Evolutionary conservation across 2,888 invertebrate species (phyloP).

Genomic region (Aspidapion aeneum): DNA sequence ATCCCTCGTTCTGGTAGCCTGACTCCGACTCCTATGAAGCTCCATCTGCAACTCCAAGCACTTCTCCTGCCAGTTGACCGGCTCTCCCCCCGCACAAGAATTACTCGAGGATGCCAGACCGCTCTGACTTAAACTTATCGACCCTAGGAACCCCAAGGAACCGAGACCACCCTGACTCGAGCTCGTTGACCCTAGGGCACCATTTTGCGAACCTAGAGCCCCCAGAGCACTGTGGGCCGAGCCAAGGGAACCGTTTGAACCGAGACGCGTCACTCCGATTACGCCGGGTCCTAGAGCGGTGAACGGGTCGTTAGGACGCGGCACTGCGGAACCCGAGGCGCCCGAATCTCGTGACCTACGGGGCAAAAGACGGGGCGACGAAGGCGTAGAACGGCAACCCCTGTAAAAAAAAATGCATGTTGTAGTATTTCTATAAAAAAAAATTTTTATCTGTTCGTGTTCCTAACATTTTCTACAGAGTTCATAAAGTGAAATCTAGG

Average conservation of each 20-base stretch:
- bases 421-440: too few relatives aligned
- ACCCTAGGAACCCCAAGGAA: neutral
- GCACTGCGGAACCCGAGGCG: constrained; percentile 22
- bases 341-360: constrained; percentile 59
- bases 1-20: constrained; percentile 82
- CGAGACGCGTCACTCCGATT: constrained; percentile 9
- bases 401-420: constrained; percentile 28
- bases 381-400: constrained; percentile 60
- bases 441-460: too few relatives aligned
- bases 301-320: constrained; percentile 34
- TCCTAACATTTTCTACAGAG: too few relatives aligned
- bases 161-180: constrained; percentile 14
- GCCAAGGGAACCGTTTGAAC: constrained; percentile 37
- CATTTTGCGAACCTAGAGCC: neutral
- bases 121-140: constrained; percentile 28
- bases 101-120: constrained; percentile 26
- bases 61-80: constrained; percentile 84
- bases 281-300: constrained; percentile 7
- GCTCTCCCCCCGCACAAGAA: constrained; percentile 33
- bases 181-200: neutral
- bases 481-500: too few relatives aligned
- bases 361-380: constrained; percentile 68
- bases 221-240: constrained; percentile 44
- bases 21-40: constrained; percentile 79
- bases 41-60: constrained; percentile 84